Conservation (phyloP, 2,113 vertebrate genomes). For the Mugil cephalus region DNA sequence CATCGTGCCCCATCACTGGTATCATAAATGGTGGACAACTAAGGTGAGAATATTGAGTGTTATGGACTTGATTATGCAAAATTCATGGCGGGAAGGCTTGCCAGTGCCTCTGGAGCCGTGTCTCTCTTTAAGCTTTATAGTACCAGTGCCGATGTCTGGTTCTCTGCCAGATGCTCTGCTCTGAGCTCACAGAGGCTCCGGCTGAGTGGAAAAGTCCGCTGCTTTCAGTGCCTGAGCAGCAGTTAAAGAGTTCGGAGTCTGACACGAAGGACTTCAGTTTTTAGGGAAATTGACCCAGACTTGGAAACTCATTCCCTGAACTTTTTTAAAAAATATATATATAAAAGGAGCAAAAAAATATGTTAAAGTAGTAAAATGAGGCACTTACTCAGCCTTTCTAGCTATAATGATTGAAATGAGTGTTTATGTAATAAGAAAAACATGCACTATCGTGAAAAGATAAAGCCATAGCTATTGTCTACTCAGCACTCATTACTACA, state of each 20-base stretch:
- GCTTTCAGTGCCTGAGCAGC: slow-evolving; percentile 41
- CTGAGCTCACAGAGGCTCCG: slow-evolving; percentile 54
- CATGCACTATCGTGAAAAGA: not conserved
- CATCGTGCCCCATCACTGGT: slow-evolving; percentile 40
- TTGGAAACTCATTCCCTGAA: not conserved
- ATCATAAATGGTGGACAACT: slow-evolving; percentile 57
- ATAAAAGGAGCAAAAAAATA: not conserved
- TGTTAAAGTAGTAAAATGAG: not conserved
- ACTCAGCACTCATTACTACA: not conserved
- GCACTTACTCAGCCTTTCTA: not conserved
- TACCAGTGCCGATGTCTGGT: slow-evolving; percentile 58
- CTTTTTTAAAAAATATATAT: not conserved
- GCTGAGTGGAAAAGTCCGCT: slow-evolving; percentile 62
- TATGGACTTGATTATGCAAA: slow-evolving; percentile 67
- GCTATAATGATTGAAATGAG: not conserved
- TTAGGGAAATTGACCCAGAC: slow-evolving; percentile 26
- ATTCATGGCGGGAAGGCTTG: slow-evolving; percentile 50
- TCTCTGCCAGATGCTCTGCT: slow-evolving; percentile 55
- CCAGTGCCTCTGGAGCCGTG: slow-evolving; percentile 58
- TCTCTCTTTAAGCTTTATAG: slow-evolving; percentile 63
- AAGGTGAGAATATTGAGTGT: slow-evolving; percentile 63
- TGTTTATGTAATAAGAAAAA: not conserved
- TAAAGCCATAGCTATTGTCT: not conserved
- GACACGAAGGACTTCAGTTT: slow-evolving; percentile 23
- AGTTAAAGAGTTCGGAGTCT: slow-evolving; percentile 48